phyloP scores from a whole-genome alignment of 2,797 vertebrate species.

The Fistularia tabacaria region DNA sequence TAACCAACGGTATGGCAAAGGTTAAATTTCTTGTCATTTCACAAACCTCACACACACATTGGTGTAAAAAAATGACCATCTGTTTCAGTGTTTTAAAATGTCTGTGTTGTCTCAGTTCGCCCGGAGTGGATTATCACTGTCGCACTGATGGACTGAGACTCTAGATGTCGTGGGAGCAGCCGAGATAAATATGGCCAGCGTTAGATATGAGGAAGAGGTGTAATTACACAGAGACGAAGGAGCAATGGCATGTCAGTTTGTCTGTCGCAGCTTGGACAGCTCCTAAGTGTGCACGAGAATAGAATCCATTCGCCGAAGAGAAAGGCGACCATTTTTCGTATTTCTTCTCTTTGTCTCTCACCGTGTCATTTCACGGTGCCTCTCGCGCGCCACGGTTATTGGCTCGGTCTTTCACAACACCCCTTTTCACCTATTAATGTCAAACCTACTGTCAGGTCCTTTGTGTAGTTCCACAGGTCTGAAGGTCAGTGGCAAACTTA shows the following conservation, averaged over 20 bases:
- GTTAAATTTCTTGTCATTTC: too few relatives aligned
- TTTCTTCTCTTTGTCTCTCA: slow-evolving; percentile 20
- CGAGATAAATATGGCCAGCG: slow-evolving; percentile 32
- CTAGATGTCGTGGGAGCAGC: slow-evolving; percentile 17
- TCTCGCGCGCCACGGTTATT: slow-evolving; percentile 12
- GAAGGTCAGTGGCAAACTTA: slow-evolving; percentile 33
- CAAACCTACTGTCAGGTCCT: slow-evolving; percentile 10
- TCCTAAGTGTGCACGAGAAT: slow-evolving; percentile 34
- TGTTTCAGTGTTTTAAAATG: neutral
- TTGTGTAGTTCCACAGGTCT: slow-evolving; percentile 15
- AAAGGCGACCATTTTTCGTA: neutral
- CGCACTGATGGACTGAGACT: slow-evolving; percentile 13
- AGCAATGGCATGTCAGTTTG: slow-evolving; percentile 45
- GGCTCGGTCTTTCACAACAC: slow-evolving; percentile 21
- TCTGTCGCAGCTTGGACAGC: slow-evolving; percentile 42
- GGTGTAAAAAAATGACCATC: too few relatives aligned
- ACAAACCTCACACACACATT: too few relatives aligned
- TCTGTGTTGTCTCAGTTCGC: slow-evolving; percentile 10
- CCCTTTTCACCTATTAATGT: slow-evolving; percentile 15
- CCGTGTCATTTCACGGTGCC: slow-evolving; percentile 8
- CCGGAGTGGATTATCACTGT: slow-evolving; percentile 18
- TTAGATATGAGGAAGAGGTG: slow-evolving; percentile 38
- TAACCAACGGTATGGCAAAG: too few relatives aligned
- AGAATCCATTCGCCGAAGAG: slow-evolving; percentile 31
- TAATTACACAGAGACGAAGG: slow-evolving; percentile 44